These are phyloP conservation scores for Meriones psammophilus DNA, from an alignment of 2,797 vertebrate genomes.

Conservation along the genomic window DNA sequence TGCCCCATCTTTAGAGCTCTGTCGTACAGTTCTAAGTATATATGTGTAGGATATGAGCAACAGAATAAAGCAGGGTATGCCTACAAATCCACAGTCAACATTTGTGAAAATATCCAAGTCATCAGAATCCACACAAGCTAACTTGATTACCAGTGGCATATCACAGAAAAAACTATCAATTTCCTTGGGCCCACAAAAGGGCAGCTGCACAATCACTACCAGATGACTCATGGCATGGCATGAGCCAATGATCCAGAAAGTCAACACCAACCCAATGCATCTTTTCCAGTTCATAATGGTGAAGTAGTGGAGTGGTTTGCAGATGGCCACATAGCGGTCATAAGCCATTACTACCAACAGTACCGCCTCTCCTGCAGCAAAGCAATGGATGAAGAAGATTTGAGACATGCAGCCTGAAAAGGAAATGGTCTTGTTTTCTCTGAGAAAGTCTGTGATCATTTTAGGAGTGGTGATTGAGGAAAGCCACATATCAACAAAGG, in stretches of 20 bases:
- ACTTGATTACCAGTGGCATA: slow-evolving; percentile 65
- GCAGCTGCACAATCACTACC: background rate
- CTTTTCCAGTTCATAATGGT: slow-evolving; percentile 74
- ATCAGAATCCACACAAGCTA: slow-evolving; percentile 66
- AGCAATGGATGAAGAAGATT: slow-evolving; percentile 74
- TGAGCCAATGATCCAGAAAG: slow-evolving; percentile 66
- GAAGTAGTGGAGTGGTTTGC: slow-evolving; percentile 81
- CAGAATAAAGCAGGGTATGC: slow-evolving; percentile 53
- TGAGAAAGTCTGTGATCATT: slow-evolving; percentile 73
- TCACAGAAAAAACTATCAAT: slow-evolving; percentile 74
- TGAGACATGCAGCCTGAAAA: slow-evolving; percentile 82
- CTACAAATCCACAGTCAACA: slow-evolving; percentile 54
- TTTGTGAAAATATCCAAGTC: slow-evolving; percentile 60
- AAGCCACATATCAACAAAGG: slow-evolving; percentile 80
- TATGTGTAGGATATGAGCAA: slow-evolving; percentile 71
- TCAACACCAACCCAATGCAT: slow-evolving; percentile 35
- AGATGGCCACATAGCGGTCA: slow-evolving; percentile 82
- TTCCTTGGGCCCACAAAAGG: slow-evolving; percentile 68
- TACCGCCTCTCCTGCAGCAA: slow-evolving; percentile 75
- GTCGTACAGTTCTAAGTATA: slow-evolving; percentile 16
- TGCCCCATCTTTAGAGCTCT: slow-evolving; percentile 32
- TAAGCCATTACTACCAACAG: slow-evolving; percentile 77
- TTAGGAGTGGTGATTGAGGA: slow-evolving; percentile 82
- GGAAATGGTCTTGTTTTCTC: slow-evolving; percentile 75
- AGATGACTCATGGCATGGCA: slow-evolving; percentile 55